These are phyloP conservation scores for Eptatretus atami DNA, from an alignment of 2,797 vertebrate genomes.

Conservation along the genomic window DNA sequence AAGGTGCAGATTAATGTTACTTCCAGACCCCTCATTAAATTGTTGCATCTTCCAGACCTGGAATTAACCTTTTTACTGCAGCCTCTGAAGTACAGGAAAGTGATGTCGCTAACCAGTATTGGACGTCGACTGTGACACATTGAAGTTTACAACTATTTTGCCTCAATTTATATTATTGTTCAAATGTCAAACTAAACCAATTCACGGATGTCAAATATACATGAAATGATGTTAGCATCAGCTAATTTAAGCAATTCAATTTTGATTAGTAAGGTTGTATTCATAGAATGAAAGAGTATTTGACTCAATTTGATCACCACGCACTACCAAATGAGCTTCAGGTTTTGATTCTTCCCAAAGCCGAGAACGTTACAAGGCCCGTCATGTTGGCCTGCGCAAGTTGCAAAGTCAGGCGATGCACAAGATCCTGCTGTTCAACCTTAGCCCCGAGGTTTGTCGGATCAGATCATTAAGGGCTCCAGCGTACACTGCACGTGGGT, in stretches of 20 bases:
- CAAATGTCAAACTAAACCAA: too few species aligned
- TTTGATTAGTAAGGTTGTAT: too few species aligned
- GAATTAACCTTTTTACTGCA: background rate
- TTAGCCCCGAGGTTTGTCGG: constrained; percentile 22
- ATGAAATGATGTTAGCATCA: too few species aligned
- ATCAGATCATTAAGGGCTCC: constrained; percentile 31
- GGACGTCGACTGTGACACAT: too few species aligned
- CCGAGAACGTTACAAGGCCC: constrained; percentile 47
- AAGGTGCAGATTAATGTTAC: background rate
- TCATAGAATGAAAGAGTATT: too few species aligned
- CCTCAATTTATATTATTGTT: too few species aligned
- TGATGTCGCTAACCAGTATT: too few species aligned
- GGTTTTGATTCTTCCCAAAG: constrained; percentile 84
- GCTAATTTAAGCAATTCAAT: too few species aligned
- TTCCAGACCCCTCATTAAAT: background rate
- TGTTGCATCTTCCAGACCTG: background rate
- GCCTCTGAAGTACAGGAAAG: background rate
- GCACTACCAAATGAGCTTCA: constrained; percentile 37
- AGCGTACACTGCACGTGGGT: constrained; percentile 25
- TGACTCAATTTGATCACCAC: constrained; percentile 21
- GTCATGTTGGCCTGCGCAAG: constrained; percentile 54
- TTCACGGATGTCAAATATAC: too few species aligned
- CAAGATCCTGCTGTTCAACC: constrained; percentile 44
- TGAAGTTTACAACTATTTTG: too few species aligned
- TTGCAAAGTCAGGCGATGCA: constrained; percentile 43